Base-by-base conservation (phyloP, 2,113 vertebrate genomes). In the Xenopus laevis region DNA sequence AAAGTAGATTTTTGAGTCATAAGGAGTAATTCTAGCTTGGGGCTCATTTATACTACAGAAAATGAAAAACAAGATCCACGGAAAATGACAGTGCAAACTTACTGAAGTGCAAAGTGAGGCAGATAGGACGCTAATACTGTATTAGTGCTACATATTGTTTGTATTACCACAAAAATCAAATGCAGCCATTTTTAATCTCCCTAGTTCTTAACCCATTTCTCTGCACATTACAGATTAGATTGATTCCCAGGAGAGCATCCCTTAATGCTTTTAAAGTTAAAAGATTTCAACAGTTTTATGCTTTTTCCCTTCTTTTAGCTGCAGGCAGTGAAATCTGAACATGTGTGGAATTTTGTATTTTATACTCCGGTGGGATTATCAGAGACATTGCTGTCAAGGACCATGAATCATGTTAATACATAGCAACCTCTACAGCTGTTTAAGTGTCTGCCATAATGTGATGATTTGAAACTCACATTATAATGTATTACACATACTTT, bases 251-350 rank as follows among this genome's bases (percentile, higher is more conserved):
- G 88, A 83, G 90, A 90, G 83, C 81, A 81, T 92, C 90, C 91
- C 90, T 89, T 91, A 92, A 92, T 92, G 91, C 91, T 92, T 92
- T 91, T 40, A 92, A 91, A 92, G 88, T 92, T 91, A 89, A 92
- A 91, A 87, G 90, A 86, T 90, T 92, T 92, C 89, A 91, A 86
- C 89, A 91, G 90, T 92, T 92, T 91, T 90, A 87, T 90, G 90
- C 64, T 83, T 81, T 87, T 75, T 81, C 83, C 82, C 79, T 69
- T 89, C 88, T 90, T 91, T 89, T 92, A 92, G 91, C 91, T 92
- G 87, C 90, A 92, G 90, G 91, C 91, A 91, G 87, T 92, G 89
- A 91, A 92, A 92, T 91, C 85, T 83, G 88, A 90, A 91, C 85
- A 89, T 91, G 91, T 86, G 80, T 83, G 80, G 89, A 91, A 90